Base-by-base conservation (phyloP, 2,888 invertebrate species). In the Calliphora vomitoria region DNA sequence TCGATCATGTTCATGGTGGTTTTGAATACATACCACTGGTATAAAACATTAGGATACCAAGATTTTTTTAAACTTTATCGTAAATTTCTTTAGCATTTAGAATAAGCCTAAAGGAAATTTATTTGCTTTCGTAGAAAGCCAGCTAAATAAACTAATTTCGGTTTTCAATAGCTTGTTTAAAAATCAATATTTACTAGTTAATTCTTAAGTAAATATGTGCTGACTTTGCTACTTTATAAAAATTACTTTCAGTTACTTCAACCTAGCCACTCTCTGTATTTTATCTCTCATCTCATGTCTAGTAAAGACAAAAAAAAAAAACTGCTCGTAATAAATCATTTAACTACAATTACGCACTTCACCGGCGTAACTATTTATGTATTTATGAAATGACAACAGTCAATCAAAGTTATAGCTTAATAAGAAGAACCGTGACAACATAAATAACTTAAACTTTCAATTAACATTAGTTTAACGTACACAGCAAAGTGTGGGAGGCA, bases 291-390 rank as follows among this genome's bases (percentile, higher is more conserved):
- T 13, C 4, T 31, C 11, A 11, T 13, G 2, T 44, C 11, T 18
- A 5, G 6, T 18, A 6, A 25, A 4, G n/a, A n/a, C n/a, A n/a
- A n/a, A n/a, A n/a, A n/a, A 20, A 13, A 41, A 41, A 31, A 18
- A n/a, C n/a, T 72, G 55, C 50, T 55, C 50, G 31, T n/a, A 44
- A 72, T 81, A 64, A 72, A 81, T 72, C 55, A 81, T 18, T 72
- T 55, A 53, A 78, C 53, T 0, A 0, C 4, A 11, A 13, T 38
- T 35, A 72, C 71, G 31, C 55, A 81, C 81, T 64, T 72, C 44
- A 15, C 2, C 4, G 38, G 50, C 50, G 8, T 13, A 15, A 35
- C 3, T n/a, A 50, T 44, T 44, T 44, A 50, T n/a, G 6, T 50
- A 15, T 15, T 5, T 6, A 5, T 3, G n/a, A 35, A 8, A 25